Percentiles rank a stretch among this genome's conserved stretches.
Evolutionary conservation across 2,113 vertebrate species (phyloP).

Genomic region (Seriola quinqueradiata): DNA sequence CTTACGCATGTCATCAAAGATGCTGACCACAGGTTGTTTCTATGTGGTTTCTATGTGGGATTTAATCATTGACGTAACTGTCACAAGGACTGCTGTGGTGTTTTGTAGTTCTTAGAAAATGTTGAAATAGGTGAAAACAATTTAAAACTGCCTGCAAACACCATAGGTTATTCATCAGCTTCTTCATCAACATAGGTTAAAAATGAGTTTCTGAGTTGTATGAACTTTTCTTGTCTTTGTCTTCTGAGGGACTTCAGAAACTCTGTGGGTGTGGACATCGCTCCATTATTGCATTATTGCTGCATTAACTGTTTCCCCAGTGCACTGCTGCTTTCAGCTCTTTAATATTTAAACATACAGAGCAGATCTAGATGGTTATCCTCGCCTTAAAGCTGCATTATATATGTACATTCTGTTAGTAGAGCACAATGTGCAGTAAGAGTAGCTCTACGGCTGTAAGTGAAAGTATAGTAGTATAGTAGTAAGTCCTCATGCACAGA

Average conservation of each 20-base stretch:
- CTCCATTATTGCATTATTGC: slow-evolving; percentile 24
- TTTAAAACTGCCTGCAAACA: neutral
- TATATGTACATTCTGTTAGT: slow-evolving; percentile 22
- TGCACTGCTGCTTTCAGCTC: slow-evolving; percentile 35
- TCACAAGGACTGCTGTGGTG: neutral
- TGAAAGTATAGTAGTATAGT: too few species aligned
- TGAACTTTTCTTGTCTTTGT: slow-evolving; percentile 16
- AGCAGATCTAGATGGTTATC: slow-evolving; percentile 11
- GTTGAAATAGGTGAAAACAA: neutral
- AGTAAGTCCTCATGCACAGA: slow-evolving; percentile 11
- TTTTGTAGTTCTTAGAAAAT: neutral
- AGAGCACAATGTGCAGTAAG: neutral
- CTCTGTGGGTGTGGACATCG: neutral
- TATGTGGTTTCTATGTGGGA: neutral
- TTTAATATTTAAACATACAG: slow-evolving; percentile 65
- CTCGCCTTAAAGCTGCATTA: slow-evolving; percentile 47
- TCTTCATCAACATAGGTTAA: neutral
- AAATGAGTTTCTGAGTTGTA: neutral
- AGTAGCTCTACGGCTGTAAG: neutral
- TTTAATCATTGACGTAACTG: neutral
- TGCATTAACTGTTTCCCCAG: slow-evolving; percentile 52
- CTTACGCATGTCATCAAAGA: too few species aligned
- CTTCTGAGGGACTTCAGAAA: slow-evolving; percentile 7
- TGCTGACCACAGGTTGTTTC: too few species aligned
- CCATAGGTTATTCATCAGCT: neutral